Evolutionary conservation across 2,113 vertebrate species (phyloP).

Genomic region (Felis chaus): DNA sequence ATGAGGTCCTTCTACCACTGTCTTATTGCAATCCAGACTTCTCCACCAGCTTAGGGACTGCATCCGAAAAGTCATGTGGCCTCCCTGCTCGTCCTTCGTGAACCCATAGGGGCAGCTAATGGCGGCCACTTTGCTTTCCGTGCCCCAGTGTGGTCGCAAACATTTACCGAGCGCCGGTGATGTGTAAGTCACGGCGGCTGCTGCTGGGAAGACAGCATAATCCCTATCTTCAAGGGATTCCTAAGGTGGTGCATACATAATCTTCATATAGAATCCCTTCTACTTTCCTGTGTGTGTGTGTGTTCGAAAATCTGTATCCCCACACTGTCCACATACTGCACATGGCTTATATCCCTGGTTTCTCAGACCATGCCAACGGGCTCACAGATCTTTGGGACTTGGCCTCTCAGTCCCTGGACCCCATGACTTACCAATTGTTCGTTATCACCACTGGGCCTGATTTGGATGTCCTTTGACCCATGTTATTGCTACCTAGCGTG

Average conservation of each 20-base stretch:
- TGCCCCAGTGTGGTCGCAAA: not conserved
- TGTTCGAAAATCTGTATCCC: not conserved
- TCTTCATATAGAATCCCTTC: not conserved
- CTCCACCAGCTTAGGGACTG: not conserved
- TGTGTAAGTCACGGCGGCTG: not conserved
- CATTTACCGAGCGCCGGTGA: accelerated
- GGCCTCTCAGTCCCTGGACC: not conserved
- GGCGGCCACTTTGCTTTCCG: not conserved
- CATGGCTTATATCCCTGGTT: accelerated
- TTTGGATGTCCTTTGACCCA: not conserved
- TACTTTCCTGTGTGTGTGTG: not conserved
- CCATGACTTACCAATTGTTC: accelerated
- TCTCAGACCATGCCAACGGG: too few species aligned
- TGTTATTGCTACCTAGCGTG: not conserved
- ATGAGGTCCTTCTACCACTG: not conserved
- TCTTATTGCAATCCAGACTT: not conserved
- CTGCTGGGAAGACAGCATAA: not conserved
- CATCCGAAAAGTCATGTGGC: not conserved
- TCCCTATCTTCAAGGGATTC: too few species aligned
- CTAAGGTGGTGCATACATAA: too few species aligned
- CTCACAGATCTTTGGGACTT: too few species aligned
- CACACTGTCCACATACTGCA: not conserved
- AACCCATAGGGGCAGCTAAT: accelerated
- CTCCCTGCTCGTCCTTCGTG: not conserved
- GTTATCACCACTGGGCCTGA: not conserved